These are phyloP conservation scores for Astropecten irregularis DNA, from an alignment of 53 echinoderm and acorn worm genomes.

Conservation along the genomic window DNA sequence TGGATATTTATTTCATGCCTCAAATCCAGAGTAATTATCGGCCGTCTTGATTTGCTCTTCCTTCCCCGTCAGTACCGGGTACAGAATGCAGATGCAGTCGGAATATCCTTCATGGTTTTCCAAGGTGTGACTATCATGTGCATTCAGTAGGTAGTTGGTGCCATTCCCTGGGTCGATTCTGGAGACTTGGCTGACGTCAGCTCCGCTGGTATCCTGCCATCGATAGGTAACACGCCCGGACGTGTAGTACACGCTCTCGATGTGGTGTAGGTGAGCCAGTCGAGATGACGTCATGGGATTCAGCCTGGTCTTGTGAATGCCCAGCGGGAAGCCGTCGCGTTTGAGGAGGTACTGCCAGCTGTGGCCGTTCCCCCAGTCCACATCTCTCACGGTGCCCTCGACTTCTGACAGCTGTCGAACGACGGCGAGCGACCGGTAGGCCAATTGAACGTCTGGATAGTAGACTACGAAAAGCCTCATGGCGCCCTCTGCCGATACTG, in stretches of 20 bases:
- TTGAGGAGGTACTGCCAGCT: slow-evolving; percentile 39
- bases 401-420: slow-evolving; percentile 11
- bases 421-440: background rate
- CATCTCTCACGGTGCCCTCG: slow-evolving; percentile 20
- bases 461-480: slow-evolving; percentile 43
- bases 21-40: slow-evolving; percentile 9
- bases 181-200: background rate
- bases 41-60: background rate
- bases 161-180: slow-evolving; percentile 14
- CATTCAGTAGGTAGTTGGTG: background rate
- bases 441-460: slow-evolving; percentile 1
- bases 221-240: slow-evolving; percentile 9
- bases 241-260: slow-evolving; percentile 49
- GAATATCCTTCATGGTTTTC: background rate
- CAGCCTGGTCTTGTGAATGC: slow-evolving; percentile 22
- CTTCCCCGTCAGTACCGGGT: slow-evolving; percentile 34
- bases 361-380: slow-evolving; percentile 44
- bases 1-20: background rate
- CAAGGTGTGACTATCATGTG: slow-evolving; percentile 32
- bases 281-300: background rate
- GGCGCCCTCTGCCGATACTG: slow-evolving; percentile 27
- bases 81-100: slow-evolving; percentile 7
- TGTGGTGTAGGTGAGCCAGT: slow-evolving; percentile 35
- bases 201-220: slow-evolving; percentile 16
- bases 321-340: slow-evolving; percentile 37